phyloP scores from a whole-genome alignment of 2,113 vertebrate genomes.

The Zapornia atra region DNA sequence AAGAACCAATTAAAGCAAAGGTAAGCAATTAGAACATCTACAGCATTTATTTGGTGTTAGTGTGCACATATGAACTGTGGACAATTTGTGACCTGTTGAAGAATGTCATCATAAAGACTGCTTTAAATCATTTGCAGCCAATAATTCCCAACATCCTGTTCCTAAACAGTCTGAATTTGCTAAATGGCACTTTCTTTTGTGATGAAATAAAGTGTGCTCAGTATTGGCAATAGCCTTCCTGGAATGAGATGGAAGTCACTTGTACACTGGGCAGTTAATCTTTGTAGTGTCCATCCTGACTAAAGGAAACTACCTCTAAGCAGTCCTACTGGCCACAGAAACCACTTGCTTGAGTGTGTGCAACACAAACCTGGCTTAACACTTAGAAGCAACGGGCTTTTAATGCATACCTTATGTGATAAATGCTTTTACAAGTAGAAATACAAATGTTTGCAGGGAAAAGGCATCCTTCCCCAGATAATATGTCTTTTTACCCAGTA shows the following conservation, averaged over 20 bases:
- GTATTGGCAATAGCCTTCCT: not conserved
- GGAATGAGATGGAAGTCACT: not conserved
- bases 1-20: not conserved
- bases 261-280: not conserved
- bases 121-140: not conserved
- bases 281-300: not conserved
- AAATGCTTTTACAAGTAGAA: not conserved
- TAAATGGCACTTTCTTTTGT: not conserved
- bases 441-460: not conserved
- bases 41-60: not conserved
- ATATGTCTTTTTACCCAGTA: not conserved
- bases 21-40: not conserved
- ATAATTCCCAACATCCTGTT: not conserved
- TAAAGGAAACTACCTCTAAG: not conserved
- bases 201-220: not conserved
- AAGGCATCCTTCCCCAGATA: not conserved
- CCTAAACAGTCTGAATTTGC: not conserved
- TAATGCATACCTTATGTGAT: not conserved
- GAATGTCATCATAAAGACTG: not conserved
- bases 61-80: not conserved
- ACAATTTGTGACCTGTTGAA: not conserved
- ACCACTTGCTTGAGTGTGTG: not conserved
- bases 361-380: not conserved
- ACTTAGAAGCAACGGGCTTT: not conserved
- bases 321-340: not conserved